Conservation (phyloP, 2,797 vertebrate genomes). For the Phaenicophaeus curvirostris region DNA sequence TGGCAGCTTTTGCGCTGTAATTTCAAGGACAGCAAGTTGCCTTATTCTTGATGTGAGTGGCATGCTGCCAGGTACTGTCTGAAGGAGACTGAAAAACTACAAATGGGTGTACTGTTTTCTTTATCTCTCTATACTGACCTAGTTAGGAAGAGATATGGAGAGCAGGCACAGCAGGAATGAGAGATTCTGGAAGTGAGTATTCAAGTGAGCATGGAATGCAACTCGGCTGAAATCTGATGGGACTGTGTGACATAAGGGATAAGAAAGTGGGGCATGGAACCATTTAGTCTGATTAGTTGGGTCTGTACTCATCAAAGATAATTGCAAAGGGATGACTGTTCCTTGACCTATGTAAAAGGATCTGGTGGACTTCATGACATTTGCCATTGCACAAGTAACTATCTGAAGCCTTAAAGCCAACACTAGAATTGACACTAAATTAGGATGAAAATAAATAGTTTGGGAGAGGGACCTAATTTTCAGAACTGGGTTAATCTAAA, state of each 20-base stretch:
- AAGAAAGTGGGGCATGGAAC: neutral
- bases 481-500: neutral
- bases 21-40: constrained; percentile 61
- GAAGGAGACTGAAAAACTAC: constrained; percentile 26
- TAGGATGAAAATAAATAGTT: neutral
- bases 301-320: neutral
- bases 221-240: neutral
- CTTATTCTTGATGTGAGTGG: constrained; percentile 36
- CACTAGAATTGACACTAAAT: neutral
- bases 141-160: neutral
- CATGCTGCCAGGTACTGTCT: constrained; percentile 31
- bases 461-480: neutral
- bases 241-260: neutral
- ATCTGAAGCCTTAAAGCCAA: neutral
- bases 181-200: neutral
- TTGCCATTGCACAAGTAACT: neutral
- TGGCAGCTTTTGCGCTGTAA: constrained; percentile 25
- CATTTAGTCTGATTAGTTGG: neutral
- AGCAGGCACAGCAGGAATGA: neutral
- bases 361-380: neutral
- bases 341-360: neutral
- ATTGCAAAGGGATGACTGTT: neutral
- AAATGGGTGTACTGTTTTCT: neutral
- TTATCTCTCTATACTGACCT: neutral
- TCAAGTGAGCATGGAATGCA: neutral